Base-by-base conservation (phyloP, 2,113 vertebrate genomes). In the Sterrhoptilus dennistouni region DNA sequence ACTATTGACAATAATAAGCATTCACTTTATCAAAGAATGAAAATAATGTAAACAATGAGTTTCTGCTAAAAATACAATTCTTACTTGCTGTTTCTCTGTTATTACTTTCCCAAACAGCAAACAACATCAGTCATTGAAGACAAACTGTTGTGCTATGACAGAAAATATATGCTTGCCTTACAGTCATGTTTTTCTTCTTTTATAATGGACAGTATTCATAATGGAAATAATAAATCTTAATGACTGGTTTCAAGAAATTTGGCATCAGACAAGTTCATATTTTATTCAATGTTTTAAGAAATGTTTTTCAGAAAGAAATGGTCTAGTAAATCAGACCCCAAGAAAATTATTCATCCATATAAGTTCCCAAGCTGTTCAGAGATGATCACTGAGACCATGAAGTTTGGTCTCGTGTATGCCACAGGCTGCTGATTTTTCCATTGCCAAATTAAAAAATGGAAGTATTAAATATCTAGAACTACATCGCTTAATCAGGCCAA, bases 131-230 rank as follows among this genome's bases (percentile, higher is more conserved):
- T 96, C 96, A 96, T 35, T 72, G 85, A 90, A 96, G 96, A 96
- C 93, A 95, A 96, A 95, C 96, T 94, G 93, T 93, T 95, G 92
- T 93, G 93, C 76, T 95, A 71, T 94, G 96, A 96, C 92, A 96
- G 96, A 87, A 97, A 96, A 97, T 96, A 75, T 96, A 96, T 87
- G 93, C 88, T 96, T 97, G 95, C 96, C 96, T 96, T 96, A 95
- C 90, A 96, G 96, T 81, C 96, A 95, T 96, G 95, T 90, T 96
- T 97, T 96, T 74, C 83, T 92, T 95, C 92, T 89, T 96, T 95
- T 90, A 93, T 96, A 96, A 97, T 92, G 80, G 95, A 93, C 90
- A 94, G 95, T 92, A 95, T 93, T 97, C 95, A 94, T 94, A 95
- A 95, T 94, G 64, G 92, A 96, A 94, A 95, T 87, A 95, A 91